Conservation (phyloP, 2,797 vertebrate species). For the Myotis myotis region DNA sequence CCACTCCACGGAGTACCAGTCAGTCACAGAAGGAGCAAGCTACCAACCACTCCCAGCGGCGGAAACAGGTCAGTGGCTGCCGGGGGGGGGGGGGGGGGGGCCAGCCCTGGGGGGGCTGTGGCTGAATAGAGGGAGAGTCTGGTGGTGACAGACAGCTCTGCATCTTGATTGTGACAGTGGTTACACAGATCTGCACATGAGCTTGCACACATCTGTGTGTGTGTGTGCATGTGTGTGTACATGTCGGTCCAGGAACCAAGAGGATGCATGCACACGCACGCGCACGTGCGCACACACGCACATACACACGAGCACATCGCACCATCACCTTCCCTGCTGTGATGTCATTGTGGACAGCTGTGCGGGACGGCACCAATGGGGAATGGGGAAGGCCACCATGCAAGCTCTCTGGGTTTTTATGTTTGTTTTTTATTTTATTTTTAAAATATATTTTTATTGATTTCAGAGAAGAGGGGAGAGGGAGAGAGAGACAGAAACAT, state of each 20-base stretch:
- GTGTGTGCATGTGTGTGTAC: no score
- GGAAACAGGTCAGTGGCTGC: neutral
- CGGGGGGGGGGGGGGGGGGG: no score
- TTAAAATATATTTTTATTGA: no score
- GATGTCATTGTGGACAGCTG: neutral
- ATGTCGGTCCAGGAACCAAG: no score
- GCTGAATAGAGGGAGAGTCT: neutral
- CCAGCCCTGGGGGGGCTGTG: neutral
- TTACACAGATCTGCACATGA: neutral
- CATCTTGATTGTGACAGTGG: neutral
- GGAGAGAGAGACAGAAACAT: no score
- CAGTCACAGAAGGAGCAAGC: neutral
- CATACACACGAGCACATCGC: neutral
- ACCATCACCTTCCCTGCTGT: neutral
- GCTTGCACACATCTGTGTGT: neutral
- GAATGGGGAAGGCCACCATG: neutral
- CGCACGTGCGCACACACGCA: neutral
- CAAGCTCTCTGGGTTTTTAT: neutral
- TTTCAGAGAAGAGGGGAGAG: no score
- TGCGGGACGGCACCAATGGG: neutral
- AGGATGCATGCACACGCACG: no score
- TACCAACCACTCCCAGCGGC: rapidly evolving
- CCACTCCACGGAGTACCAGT: neutral
- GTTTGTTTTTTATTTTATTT: neutral
- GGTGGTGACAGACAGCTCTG: neutral